Conservation (phyloP, 1,140 invertebrate genomes). For the Scaptomyza graminum region DNA sequence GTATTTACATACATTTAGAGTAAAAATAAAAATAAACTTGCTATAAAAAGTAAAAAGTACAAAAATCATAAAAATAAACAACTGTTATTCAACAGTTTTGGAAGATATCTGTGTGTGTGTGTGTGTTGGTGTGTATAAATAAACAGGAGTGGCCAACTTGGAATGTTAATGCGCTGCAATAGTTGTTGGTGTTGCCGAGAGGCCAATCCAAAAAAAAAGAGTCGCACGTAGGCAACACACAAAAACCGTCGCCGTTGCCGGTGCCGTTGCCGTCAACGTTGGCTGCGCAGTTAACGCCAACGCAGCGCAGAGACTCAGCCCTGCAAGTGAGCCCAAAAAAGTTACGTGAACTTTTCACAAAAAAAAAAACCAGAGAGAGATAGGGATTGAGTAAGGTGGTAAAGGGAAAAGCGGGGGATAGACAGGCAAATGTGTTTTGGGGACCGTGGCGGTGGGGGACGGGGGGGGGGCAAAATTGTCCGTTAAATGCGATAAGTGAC, state of each 20-base stretch:
- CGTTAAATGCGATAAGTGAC: constrained; percentile 36
- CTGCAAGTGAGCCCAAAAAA: constrained; percentile 24
- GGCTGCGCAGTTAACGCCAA: constrained; percentile 27
- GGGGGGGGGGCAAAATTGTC: constrained; percentile 4
- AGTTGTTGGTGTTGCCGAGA: constrained; percentile 69
- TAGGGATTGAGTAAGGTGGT: neutral
- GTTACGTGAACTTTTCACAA: constrained; percentile 65
- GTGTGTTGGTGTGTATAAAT: constrained; percentile 53
- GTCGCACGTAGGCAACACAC: constrained; percentile 46
- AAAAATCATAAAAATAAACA: constrained; percentile 55
- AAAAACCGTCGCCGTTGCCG: neutral
- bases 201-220: constrained; percentile 29
- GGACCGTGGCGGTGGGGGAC: neutral
- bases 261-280: neutral
- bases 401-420: neutral
- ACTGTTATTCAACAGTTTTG: constrained; percentile 76
- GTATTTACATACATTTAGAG: neutral
- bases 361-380: too few relatives aligned
- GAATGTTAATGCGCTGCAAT: constrained; percentile 80
- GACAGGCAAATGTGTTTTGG: neutral
- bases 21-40: constrained; percentile 54
- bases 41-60: constrained; percentile 58
- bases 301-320: neutral
- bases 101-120: constrained; percentile 21
- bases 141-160: constrained; percentile 80